Percentiles rank a stretch among this genome's conserved stretches.
Conservation (phyloP, 2,797 vertebrate species). For the Sebastiscus albofasciatus region DNA sequence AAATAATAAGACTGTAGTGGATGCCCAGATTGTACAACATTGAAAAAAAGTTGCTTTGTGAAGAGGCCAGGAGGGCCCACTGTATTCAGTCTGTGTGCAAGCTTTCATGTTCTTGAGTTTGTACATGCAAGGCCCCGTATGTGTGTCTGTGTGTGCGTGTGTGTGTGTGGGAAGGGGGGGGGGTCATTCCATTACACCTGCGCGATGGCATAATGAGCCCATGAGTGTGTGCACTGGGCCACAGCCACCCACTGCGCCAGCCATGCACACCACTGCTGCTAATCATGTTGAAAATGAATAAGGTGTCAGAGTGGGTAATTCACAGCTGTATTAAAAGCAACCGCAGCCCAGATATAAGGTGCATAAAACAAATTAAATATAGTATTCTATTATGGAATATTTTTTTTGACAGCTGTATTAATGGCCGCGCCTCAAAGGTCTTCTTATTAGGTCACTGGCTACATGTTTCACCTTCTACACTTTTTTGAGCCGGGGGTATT, state of each 20-base stretch:
- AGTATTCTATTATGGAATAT: slow-evolving; percentile 59
- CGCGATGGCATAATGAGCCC: slow-evolving; percentile 56
- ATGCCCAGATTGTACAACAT: slow-evolving; percentile 53
- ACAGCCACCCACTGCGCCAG: slow-evolving; percentile 73
- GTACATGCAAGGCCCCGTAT: slow-evolving; percentile 26
- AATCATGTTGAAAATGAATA: slow-evolving; percentile 82
- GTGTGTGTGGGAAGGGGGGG: neutral
- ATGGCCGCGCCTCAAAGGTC: slow-evolving; percentile 77
- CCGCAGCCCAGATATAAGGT: slow-evolving; percentile 75
- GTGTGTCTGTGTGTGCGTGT: slow-evolving; percentile 16
- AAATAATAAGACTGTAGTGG: slow-evolving; percentile 58
- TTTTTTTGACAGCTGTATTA: slow-evolving; percentile 79
- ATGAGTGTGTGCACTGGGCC: slow-evolving; percentile 53
- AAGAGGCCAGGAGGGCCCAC: slow-evolving; percentile 39
- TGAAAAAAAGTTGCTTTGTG: slow-evolving; percentile 50
- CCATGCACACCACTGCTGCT: slow-evolving; percentile 65
- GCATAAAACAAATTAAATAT: slow-evolving; percentile 80
- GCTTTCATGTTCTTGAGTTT: slow-evolving; percentile 41
- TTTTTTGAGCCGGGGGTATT: slow-evolving; percentile 17
- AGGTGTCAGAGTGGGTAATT: slow-evolving; percentile 80
- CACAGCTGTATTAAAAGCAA: slow-evolving; percentile 77
- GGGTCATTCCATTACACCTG: slow-evolving; percentile 62
- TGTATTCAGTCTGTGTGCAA: slow-evolving; percentile 44
- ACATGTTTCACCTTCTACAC: slow-evolving; percentile 52
- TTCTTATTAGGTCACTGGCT: slow-evolving; percentile 81